Base-by-base conservation (phyloP, 2,888 invertebrate genomes). In the Ypsolopha sequella region DNA sequence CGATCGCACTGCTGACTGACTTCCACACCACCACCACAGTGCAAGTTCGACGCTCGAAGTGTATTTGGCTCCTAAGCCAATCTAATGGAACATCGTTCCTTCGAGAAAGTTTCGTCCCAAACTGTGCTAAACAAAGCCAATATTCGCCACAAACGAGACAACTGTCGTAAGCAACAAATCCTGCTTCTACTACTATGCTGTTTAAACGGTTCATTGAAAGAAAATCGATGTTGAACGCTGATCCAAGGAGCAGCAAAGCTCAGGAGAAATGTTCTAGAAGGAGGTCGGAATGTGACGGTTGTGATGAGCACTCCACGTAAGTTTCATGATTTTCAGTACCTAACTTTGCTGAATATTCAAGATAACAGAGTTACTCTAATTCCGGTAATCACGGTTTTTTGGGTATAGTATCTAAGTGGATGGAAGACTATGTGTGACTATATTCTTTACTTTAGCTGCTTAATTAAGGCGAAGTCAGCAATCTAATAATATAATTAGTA, bases 131-230 rank as follows among this genome's bases (percentile, higher is more conserved):
- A 76, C 66, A 82, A 80, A 64, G 70, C 79, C 70, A 85, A 81
- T 71, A 85, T 85, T 77, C 80, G 74, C 55, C 73, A 76, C 60
- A 78, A 80, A 65, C 76, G 81, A 52, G 81, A 82, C 66, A 78
- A 73, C 59, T 86, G 85, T 66, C 73, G 84, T 55, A 86, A 87
- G 64, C 84, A 85, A 68, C 84, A 86, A 66, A 85, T 87, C 55
- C 73, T 87, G 55, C 65, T 87, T 36, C 66, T 87, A 56, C 70
- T 87, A 82, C 73, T 87, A 87, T 87, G 87, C 72, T 87, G 87
- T 76, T 85, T 85, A 84, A 87, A 87, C 86, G 87, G 84, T 74
- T 87, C 86, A 71, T 87, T 78, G 79, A 86, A 85, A 74, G 87
- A 87, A 85, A 87, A 66, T 80, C 87, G 79, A 70, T 85, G 85